phyloP scores from a whole-genome alignment of 2,888 invertebrate genomes.

The Diloba caeruleocephala region DNA sequence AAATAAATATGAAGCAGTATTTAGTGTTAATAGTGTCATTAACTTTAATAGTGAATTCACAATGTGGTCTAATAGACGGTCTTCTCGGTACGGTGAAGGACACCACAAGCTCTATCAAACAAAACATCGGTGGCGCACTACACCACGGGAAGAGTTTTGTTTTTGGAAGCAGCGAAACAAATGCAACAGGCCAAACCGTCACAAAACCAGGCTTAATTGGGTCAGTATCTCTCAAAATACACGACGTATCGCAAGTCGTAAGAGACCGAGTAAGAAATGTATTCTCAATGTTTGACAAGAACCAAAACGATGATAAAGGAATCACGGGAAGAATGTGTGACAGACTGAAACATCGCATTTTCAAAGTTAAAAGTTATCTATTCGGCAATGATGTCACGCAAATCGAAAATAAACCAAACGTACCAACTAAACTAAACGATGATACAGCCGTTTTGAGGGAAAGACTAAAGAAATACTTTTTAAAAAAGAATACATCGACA shows the following conservation, averaged over 20 bases:
- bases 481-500: conserved; percentile 32
- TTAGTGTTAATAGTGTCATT: conserved; percentile 35
- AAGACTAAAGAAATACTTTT: conserved; percentile 46
- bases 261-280: conserved; percentile 29
- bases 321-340: conserved; percentile 46
- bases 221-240: conserved; percentile 44
- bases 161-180: conserved; percentile 30
- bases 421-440: neutral
- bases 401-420: conserved; percentile 9
- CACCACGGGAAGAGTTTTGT: conserved; percentile 48
- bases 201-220: conserved; percentile 51
- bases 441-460: conserved; percentile 36
- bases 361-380: conserved; percentile 41
- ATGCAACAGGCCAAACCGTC: conserved; percentile 24
- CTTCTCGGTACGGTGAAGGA: conserved; percentile 46
- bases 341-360: conserved; percentile 32
- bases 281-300: conserved; percentile 44
- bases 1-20: conserved; percentile 47
- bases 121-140: conserved; percentile 43
- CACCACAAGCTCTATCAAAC: conserved; percentile 47
- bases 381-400: conserved; percentile 6
- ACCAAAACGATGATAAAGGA: conserved; percentile 41
- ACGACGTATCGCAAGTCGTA: conserved; percentile 22
- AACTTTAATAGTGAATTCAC: conserved; percentile 28
- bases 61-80: conserved; percentile 51